A percentile compares a stretch with the other conserved stretches of the same genome.
Evolutionary conservation across 2,113 vertebrate genomes (phyloP).

Genomic region (Anolis sagrei): DNA sequence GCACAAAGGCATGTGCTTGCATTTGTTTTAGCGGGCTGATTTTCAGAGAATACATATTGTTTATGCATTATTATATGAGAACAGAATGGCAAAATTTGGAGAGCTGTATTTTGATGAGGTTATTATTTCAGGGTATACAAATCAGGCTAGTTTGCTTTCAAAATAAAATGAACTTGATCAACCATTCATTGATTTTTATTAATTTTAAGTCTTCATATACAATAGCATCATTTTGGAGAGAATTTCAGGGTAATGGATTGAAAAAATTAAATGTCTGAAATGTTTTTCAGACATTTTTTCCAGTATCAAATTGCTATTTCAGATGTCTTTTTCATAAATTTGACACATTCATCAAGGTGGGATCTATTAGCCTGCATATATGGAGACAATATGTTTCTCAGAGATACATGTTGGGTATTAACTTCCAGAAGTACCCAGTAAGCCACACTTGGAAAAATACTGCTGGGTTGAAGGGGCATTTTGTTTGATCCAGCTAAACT

Average conservation of each 20-base stretch:
- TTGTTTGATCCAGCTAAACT: neutral
- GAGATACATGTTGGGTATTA: neutral
- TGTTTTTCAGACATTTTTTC: neutral
- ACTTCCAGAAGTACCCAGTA: neutral
- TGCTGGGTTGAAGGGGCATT: neutral
- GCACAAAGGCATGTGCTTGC: too few species aligned
- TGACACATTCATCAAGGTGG: neutral
- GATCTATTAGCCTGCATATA: neutral
- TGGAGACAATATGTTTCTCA: neutral
- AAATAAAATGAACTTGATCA: too few species aligned
- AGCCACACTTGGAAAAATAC: neutral
- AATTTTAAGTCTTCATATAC: neutral
- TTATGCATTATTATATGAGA: neutral
- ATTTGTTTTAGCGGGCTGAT: neutral
- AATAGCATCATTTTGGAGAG: neutral
- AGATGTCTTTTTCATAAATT: neutral
- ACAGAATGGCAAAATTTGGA: neutral
- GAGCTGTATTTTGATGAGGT: neutral
- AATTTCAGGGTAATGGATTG: neutral
- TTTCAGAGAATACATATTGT: neutral
- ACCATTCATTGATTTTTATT: neutral
- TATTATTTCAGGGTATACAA: neutral
- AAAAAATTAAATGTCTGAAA: neutral
- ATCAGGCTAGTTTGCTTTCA: neutral
- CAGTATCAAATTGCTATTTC: neutral